Base-by-base conservation (phyloP, 1,140 invertebrate species). In the Leguminivora glycinivorella region DNA sequence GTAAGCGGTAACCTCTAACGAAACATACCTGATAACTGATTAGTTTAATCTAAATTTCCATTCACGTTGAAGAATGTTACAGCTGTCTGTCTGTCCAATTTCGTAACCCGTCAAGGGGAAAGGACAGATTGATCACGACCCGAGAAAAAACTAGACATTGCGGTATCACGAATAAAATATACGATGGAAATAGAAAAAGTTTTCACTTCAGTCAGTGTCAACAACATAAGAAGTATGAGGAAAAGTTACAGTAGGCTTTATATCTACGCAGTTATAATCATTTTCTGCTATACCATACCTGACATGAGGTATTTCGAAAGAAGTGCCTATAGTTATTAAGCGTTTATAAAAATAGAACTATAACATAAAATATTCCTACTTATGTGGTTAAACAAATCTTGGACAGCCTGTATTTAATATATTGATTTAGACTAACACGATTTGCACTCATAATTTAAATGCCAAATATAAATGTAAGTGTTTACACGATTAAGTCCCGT, bases 61-160 rank as follows among this genome's bases (percentile, higher is more conserved):
- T 52, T 19, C 19, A 52, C 17, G 7, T 9, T 52, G 19, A 52
- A 52, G 19, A 0, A 22, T 22, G 5, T 52, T 52, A 4, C 56
- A 24, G 1, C 52, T 19, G 52, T 58, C 56, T 58, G 56, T 58
- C 56, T 14, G 56, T 58, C 56, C 25, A 58, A 58, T 58, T 58
- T 58, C 56, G 56, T 25, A 58, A 58, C 6, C 56, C 4, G 47
- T 22, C 19, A 19, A 52, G 25, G 56, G 56, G 56, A 58, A 29
- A 58, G 56, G 56, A 58, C 56, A 17, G 56, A 25, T 26, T 12
- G 56, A 14, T 58, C 56, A 58, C 56, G 56, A 58, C 56, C 56
- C 24, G 25, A 58, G 14, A 58, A 52, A 52, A 58, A 52, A 22
- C 14, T 52, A 52, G 17, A 52, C 7, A 22, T 22, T 22, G 47